Conservation (phyloP, 2,888 invertebrate species). For the Dolomedes plantarius region DNA sequence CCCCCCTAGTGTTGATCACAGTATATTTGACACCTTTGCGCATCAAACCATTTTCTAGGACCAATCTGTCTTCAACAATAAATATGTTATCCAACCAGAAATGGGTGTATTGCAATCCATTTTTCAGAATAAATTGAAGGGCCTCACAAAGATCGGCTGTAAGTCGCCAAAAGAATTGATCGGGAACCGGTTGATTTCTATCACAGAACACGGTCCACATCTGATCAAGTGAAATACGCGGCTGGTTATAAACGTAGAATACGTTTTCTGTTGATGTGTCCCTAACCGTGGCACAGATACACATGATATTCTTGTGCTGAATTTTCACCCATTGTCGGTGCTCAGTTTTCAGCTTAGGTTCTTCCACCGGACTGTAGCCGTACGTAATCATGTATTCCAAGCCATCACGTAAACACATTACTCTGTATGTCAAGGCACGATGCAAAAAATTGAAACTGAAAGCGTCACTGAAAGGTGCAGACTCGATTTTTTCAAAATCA, state of each 20-base stretch:
- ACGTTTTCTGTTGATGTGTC: constrained; percentile 74
- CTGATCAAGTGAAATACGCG: constrained; percentile 75
- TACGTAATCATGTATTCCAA: constrained; percentile 71
- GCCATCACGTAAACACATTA: constrained; percentile 59
- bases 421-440: constrained; percentile 71
- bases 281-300: constrained; percentile 74
- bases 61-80: constrained; percentile 61
- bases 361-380: constrained; percentile 51
- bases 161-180: constrained; percentile 74
- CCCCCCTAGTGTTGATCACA: background rate
- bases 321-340: constrained; percentile 75
- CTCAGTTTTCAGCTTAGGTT: constrained; percentile 39
- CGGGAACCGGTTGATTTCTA: constrained; percentile 74
- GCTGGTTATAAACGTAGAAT: constrained; percentile 75
- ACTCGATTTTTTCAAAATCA: constrained; percentile 75
- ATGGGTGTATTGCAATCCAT: constrained; percentile 50
- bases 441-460: constrained; percentile 71
- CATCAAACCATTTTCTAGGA: constrained; percentile 70
- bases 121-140: constrained; percentile 73
- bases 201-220: constrained; percentile 74
- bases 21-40: constrained; percentile 53
- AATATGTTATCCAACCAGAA: constrained; percentile 72
- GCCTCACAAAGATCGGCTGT: constrained; percentile 74
- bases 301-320: constrained; percentile 75
- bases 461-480: constrained; percentile 72